These are phyloP conservation scores for Tuta absoluta DNA, from an alignment of 2,888 invertebrate genomes.

Conservation along the genomic window DNA sequence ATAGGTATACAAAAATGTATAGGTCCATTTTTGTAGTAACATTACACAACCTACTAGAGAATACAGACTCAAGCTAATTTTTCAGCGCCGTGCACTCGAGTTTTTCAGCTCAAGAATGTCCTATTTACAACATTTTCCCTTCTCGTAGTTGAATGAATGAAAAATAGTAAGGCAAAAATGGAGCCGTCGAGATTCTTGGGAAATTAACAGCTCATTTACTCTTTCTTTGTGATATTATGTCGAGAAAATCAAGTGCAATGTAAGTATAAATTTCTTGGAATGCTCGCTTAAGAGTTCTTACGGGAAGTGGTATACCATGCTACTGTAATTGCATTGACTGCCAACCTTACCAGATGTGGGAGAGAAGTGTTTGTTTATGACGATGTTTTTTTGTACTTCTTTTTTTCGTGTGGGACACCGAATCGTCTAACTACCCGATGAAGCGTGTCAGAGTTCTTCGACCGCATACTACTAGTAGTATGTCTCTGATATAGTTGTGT, in stretches of 20 bases:
- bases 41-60: not conserved
- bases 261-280: not conserved
- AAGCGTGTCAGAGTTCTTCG: too few species aligned
- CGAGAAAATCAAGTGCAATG: constrained; percentile 1
- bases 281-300: not conserved
- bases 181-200: constrained; percentile 6
- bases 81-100: not conserved
- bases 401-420: too few species aligned
- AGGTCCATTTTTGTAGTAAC: not conserved
- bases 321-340: not conserved
- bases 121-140: constrained; percentile 21
- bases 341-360: too few species aligned
- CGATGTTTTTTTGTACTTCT: too few species aligned
- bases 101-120: constrained; percentile 10
- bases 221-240: not conserved
- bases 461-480: too few species aligned
- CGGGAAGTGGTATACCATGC: too few species aligned
- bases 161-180: constrained; percentile 20
- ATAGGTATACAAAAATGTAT: too few species aligned
- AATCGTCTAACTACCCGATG: too few species aligned
- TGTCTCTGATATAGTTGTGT: too few species aligned
- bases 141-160: constrained; percentile 18
- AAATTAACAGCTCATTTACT: constrained; percentile 13
- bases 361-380: too few species aligned
- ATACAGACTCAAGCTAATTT: not conserved